These are phyloP conservation scores for Onychostruthus taczanowskii DNA, from an alignment of 2,113 vertebrate species.

Conservation along the genomic window DNA sequence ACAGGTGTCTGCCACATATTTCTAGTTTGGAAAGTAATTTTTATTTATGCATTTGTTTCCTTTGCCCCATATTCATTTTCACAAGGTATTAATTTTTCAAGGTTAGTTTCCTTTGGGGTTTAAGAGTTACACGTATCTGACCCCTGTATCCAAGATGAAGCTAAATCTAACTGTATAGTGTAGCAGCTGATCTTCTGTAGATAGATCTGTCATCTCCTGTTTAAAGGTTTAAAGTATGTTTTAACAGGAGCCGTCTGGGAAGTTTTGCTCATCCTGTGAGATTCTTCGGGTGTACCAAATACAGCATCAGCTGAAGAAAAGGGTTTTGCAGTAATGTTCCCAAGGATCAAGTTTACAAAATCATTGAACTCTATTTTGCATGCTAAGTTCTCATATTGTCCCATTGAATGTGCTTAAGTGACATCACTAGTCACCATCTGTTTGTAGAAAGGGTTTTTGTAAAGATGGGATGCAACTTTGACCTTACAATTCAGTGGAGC, in stretches of 20 bases:
- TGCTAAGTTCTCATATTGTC: not conserved
- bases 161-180: not conserved
- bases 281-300: not conserved
- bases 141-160: not conserved
- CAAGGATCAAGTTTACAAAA: not conserved
- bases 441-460: not conserved
- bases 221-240: not conserved
- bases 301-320: not conserved
- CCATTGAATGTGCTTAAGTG: not conserved
- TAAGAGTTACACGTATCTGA: not conserved
- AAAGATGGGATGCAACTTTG: not conserved
- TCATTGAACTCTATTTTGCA: not conserved
- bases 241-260: not conserved
- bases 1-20: not conserved
- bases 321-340: not conserved
- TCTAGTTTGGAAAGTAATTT: not conserved
- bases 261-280: not conserved
- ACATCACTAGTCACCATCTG: not conserved
- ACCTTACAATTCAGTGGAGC: not conserved
- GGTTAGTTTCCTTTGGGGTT: not conserved
- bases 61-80: fast-evolving
- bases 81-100: not conserved
- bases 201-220: not conserved
- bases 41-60: not conserved
- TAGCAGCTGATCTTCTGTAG: not conserved